Conservation (phyloP, 2,888 invertebrate species). For the Xanthia togata region DNA sequence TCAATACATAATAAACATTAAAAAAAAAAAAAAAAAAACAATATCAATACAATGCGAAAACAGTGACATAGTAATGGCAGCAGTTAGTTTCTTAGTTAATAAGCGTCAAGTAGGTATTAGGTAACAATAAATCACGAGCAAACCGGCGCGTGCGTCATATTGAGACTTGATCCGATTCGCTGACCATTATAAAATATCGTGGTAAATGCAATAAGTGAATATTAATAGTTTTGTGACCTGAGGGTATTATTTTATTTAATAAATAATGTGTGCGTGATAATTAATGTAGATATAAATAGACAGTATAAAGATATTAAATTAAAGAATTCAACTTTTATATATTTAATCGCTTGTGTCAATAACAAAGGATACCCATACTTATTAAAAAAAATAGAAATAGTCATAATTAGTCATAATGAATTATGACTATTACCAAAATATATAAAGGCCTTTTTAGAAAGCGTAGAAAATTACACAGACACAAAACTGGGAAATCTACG, state of each 20-base stretch:
- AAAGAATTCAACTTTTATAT: not conserved
- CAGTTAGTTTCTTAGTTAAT: not conserved
- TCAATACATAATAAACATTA: too few species aligned
- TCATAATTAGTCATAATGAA: not conserved
- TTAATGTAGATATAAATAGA: not conserved
- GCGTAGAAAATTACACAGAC: not conserved
- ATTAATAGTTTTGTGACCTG: not conserved
- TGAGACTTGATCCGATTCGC: not conserved
- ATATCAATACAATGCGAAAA: not conserved
- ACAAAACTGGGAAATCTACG: constrained; percentile 8
- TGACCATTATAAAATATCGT: not conserved
- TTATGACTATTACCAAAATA: too few species aligned
- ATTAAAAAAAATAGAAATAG: not conserved
- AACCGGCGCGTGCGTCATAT: constrained; percentile 22
- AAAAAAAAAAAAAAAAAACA: too few species aligned
- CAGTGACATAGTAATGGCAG: not conserved
- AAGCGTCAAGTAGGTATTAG: constrained; percentile 5
- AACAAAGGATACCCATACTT: not conserved
- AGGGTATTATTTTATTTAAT: not conserved
- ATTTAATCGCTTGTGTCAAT: not conserved
- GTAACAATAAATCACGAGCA: constrained; percentile 6
- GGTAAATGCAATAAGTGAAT: constrained; percentile 4
- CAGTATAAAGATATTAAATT: not conserved
- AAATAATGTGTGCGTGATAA: too few species aligned
- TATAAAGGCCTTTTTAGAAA: not conserved